A percentile compares a stretch with the other conserved stretches of the same genome.
Evolutionary conservation across 2,797 vertebrate species (phyloP).

Genomic region (Philypnodon macrostomus): DNA sequence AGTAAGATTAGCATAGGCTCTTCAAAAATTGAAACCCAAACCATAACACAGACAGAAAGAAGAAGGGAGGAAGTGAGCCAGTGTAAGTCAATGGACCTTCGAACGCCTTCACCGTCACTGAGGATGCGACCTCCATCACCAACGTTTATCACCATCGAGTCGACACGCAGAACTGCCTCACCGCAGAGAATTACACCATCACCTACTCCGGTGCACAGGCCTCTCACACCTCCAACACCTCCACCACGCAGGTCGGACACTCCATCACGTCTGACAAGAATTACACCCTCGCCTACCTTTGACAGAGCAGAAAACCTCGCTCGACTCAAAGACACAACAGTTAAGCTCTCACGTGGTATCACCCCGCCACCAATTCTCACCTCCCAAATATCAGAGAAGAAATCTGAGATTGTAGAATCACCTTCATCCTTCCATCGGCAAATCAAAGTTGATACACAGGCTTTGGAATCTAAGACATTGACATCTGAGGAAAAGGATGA

Average conservation of each 20-base stretch:
- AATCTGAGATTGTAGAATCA: conserved; percentile 82
- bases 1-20: conserved; percentile 74
- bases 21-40: conserved; percentile 66
- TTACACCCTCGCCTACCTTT: conserved; percentile 79
- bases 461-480: conserved; percentile 18
- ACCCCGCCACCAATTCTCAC: conserved; percentile 66
- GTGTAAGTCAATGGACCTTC: conserved; percentile 64
- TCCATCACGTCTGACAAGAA: conserved; percentile 69
- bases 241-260: conserved; percentile 70
- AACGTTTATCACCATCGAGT: conserved; percentile 88
- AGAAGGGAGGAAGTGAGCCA: conserved; percentile 65
- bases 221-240: conserved; percentile 72
- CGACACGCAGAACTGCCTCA: conserved; percentile 76
- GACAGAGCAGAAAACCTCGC: conserved; percentile 83
- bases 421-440: conserved; percentile 84
- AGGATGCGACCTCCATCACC: conserved; percentile 84
- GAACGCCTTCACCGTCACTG: conserved; percentile 72
- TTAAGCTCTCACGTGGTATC: conserved; percentile 79
- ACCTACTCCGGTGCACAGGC: conserved; percentile 68
- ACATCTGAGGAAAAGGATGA: conserved; percentile 17
- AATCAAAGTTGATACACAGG: conserved; percentile 80
- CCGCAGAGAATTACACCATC: conserved; percentile 73
- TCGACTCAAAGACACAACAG: conserved; percentile 84
- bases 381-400: conserved; percentile 76
- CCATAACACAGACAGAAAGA: conserved; percentile 58